Conservation (phyloP, 2,888 invertebrate species). For the Tinea semifulvella region DNA sequence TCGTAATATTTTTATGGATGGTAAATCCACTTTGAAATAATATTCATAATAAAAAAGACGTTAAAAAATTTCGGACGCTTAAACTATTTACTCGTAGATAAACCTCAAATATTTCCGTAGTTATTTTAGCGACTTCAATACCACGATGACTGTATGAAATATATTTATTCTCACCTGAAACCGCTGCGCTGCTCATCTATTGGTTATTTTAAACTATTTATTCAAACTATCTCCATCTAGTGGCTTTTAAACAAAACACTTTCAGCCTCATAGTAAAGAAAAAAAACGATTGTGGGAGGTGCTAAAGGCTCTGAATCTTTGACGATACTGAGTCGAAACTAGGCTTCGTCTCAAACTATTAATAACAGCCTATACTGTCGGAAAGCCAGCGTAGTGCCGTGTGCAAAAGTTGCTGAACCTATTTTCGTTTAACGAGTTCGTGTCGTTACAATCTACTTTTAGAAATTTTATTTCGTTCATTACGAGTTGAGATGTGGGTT, state of each 20-base stretch:
- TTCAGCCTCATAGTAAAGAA: background rate
- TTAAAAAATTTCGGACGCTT: too few species aligned
- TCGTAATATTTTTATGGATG: too few species aligned
- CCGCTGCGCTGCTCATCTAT: background rate
- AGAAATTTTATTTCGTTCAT: too few species aligned
- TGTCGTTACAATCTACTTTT: background rate
- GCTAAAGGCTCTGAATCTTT: conserved; percentile 4
- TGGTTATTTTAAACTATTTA: background rate
- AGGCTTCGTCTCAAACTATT: background rate
- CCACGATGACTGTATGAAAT: too few species aligned
- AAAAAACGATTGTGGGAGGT: background rate
- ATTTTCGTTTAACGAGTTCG: background rate
- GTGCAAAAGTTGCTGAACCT: conserved; percentile 9
- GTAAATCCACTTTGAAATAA: too few species aligned
- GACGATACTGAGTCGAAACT: background rate
- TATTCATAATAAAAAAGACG: too few species aligned
- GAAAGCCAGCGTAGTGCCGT: background rate
- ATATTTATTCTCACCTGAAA: conserved; percentile 10
- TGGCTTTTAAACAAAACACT: background rate
- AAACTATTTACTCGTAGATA: too few species aligned
- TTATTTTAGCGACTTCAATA: too few species aligned
- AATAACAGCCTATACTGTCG: background rate
- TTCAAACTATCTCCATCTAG: conserved; percentile 2
- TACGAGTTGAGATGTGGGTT: too few species aligned
- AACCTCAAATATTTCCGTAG: too few species aligned